These are phyloP conservation scores for Oscheius sp. DNA, from an alignment of 2,888 invertebrate species.

Conservation along the genomic window DNA sequence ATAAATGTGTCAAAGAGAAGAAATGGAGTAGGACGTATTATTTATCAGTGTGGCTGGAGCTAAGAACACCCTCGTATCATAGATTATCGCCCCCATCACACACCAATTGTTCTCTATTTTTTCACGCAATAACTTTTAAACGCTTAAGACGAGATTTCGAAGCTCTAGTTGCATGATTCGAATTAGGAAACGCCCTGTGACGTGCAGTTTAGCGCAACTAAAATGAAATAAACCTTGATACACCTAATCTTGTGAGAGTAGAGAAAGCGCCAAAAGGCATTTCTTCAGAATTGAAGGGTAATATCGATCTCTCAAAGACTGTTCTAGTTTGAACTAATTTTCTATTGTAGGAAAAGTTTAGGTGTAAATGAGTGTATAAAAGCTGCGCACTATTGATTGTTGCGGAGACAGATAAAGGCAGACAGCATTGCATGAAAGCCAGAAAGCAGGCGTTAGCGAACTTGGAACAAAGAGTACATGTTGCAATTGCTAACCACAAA, in stretches of 20 bases:
- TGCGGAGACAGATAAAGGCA: slow-evolving; percentile 28
- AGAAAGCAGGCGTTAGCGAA: not conserved
- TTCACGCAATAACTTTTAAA: too few species aligned
- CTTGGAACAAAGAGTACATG: too few species aligned
- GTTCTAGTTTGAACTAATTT: too few species aligned
- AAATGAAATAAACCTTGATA: too few species aligned
- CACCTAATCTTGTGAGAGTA: too few species aligned
- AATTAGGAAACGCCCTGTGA: slow-evolving; percentile 7
- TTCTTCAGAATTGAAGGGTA: too few species aligned
- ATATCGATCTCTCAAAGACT: too few species aligned
- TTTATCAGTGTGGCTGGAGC: slow-evolving; percentile 9
- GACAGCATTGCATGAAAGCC: slow-evolving; percentile 16
- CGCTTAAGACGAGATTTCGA: too few species aligned
- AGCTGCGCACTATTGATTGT: slow-evolving; percentile 37
- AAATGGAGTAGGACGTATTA: not conserved
- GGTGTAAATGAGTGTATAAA: slow-evolving; percentile 33
- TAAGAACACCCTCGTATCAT: slow-evolving; percentile 13
- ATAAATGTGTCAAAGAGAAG: not conserved
- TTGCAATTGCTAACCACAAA: too few species aligned
- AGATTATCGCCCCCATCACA: slow-evolving; percentile 13
- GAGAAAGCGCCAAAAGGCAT: too few species aligned
- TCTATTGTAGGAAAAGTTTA: not conserved
- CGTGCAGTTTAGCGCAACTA: too few species aligned
- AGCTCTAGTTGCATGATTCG: slow-evolving; percentile 5
- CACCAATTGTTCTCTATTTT: not conserved